Conservation (phyloP, 2,888 invertebrate genomes). For the Diabrotica balteata region DNA sequence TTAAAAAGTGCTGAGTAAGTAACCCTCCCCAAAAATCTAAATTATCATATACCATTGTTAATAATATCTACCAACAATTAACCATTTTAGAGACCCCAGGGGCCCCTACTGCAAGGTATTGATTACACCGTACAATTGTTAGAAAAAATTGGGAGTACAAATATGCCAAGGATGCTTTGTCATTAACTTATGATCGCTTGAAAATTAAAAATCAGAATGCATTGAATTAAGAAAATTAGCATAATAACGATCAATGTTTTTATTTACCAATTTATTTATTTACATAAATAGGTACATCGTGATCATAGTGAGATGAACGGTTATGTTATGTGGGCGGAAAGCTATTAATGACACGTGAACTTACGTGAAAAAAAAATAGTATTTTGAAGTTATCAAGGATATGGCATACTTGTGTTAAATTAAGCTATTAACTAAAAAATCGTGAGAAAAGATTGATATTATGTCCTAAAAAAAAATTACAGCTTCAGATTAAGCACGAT, state of each 20-base stretch:
- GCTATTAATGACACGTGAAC: slow-evolving; percentile 1
- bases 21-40: too few species aligned
- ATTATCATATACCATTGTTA: too few species aligned
- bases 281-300: slow-evolving; percentile 12
- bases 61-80: too few species aligned
- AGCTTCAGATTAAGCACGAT: too few species aligned
- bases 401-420: neutral
- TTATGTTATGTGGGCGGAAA: slow-evolving; percentile 6
- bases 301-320: neutral
- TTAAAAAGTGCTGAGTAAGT: too few species aligned
- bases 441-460: too few species aligned
- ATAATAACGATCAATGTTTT: slow-evolving; percentile 8
- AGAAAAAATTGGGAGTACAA: neutral
- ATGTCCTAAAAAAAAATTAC: too few species aligned
- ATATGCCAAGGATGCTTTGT: slow-evolving; percentile 18
- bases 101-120: too few species aligned
- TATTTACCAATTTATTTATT: slow-evolving; percentile 9
- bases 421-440: too few species aligned
- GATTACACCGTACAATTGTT: too few species aligned
- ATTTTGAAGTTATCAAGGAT: slow-evolving; percentile 2
- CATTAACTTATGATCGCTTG: slow-evolving; percentile 2
- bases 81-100: too few species aligned
- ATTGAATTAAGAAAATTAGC: slow-evolving; percentile 11
- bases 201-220: slow-evolving; percentile 11
- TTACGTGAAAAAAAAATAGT: neutral